Evolutionary conservation across 2,113 vertebrate species (phyloP).

Genomic region (Perca flavescens): DNA sequence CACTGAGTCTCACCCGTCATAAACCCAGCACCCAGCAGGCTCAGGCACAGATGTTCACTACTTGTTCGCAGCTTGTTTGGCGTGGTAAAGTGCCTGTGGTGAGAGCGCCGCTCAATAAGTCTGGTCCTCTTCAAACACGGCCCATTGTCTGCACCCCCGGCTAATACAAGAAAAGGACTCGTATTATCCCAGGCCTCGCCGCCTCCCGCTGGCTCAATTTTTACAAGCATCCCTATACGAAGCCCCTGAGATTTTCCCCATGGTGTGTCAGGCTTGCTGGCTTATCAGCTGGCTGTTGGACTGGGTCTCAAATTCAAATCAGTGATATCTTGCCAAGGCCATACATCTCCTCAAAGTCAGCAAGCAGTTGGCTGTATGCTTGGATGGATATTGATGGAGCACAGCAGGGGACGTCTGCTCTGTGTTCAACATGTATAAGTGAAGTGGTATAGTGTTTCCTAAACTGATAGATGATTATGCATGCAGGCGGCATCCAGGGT

Average conservation of each 20-base stretch:
- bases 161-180: conserved; percentile 21
- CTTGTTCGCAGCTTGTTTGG: conserved; percentile 36
- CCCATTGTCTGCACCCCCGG: conserved; percentile 34
- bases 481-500: background rate
- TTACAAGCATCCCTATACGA: conserved; percentile 1
- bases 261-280: conserved; percentile 2
- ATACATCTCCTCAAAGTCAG: conserved; percentile 4
- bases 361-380: conserved; percentile 2
- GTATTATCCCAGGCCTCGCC: background rate
- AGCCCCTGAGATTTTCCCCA: conserved; percentile 19
- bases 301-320: conserved; percentile 20
- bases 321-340: conserved; percentile 37
- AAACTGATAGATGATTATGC: conserved; percentile 22
- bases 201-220: conserved; percentile 17
- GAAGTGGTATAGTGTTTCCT: background rate
- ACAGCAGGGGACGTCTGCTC: conserved; percentile 6
- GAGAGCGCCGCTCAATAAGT: conserved; percentile 36
- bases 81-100: conserved; percentile 21
- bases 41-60: conserved; percentile 37
- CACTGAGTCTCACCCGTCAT: conserved; percentile 11
- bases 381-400: conserved; percentile 22
- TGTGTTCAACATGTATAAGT: background rate
- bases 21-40: conserved; percentile 20
- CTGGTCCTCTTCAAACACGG: conserved; percentile 46
- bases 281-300: conserved; percentile 1